Percentiles rank a stretch among this genome's conserved stretches.
phyloP scores from a whole-genome alignment of 2,113 vertebrate species.

The pig (Sus scrofa) region DNA sequence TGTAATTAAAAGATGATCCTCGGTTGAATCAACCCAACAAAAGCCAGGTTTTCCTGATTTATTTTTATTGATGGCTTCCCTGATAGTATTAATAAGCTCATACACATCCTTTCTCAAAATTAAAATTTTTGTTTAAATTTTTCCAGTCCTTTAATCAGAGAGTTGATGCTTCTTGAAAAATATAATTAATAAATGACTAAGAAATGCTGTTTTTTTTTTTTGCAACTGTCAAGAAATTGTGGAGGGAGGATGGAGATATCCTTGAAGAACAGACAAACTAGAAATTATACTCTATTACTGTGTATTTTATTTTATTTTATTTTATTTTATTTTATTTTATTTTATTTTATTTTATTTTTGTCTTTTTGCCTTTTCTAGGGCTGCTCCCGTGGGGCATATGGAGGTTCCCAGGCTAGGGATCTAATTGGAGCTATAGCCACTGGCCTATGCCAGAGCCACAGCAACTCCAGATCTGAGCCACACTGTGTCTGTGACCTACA shows the following conservation, averaged over 20 bases:
- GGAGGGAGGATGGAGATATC: neutral
- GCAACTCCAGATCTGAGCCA: no score
- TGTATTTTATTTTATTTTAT: neutral
- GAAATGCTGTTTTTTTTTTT: neutral
- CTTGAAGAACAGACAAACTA: neutral
- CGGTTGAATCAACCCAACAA: neutral
- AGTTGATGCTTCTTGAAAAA: neutral
- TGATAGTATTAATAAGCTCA: neutral
- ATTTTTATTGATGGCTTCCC: neutral
- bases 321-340: neutral
- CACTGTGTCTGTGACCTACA: no score
- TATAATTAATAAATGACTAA: neutral
- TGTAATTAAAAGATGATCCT: neutral
- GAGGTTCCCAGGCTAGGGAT: no score
- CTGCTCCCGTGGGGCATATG: no score
- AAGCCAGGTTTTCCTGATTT: neutral
- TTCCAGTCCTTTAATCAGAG: neutral
- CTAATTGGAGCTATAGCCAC: no score
- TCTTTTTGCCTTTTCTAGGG: no score
- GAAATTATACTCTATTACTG: accelerated
- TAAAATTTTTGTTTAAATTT: neutral
- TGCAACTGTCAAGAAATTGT: neutral
- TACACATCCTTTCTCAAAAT: neutral
- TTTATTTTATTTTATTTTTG: no score
- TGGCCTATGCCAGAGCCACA: no score